These are phyloP conservation scores for Rynchops niger DNA, from an alignment of 2,113 vertebrate species.

Conservation along the genomic window DNA sequence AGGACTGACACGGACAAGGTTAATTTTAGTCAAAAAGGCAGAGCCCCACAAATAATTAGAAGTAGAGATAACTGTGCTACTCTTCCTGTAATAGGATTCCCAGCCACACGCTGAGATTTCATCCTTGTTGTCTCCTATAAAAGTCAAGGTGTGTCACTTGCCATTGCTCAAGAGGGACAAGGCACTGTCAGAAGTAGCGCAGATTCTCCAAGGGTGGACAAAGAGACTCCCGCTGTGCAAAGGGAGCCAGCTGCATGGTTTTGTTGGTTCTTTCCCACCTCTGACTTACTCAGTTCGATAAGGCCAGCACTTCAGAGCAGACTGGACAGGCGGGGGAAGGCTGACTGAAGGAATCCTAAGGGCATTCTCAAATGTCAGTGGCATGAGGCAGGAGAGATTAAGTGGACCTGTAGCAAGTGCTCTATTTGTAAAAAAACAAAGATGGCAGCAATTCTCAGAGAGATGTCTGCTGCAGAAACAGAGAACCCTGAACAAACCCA, in stretches of 20 bases:
- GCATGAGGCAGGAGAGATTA: neutral
- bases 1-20: neutral
- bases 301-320: neutral
- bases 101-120: neutral
- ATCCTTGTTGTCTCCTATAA: neutral
- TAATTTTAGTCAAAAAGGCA: neutral
- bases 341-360: neutral
- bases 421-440: neutral
- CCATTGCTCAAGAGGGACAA: neutral
- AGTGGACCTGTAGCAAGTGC: neutral
- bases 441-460: neutral
- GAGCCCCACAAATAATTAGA: neutral
- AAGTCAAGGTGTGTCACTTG: neutral
- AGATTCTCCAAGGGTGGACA: neutral
- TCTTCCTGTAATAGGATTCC: neutral
- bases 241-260: neutral
- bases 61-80: neutral
- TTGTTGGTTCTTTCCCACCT: neutral
- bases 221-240: rapidly evolving
- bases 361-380: neutral
- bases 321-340: neutral
- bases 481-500: neutral
- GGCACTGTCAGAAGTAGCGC: neutral
- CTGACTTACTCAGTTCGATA: neutral
- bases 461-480: neutral